Conservation (phyloP, 2,888 invertebrate genomes). For the Drosophila pegasa region DNA sequence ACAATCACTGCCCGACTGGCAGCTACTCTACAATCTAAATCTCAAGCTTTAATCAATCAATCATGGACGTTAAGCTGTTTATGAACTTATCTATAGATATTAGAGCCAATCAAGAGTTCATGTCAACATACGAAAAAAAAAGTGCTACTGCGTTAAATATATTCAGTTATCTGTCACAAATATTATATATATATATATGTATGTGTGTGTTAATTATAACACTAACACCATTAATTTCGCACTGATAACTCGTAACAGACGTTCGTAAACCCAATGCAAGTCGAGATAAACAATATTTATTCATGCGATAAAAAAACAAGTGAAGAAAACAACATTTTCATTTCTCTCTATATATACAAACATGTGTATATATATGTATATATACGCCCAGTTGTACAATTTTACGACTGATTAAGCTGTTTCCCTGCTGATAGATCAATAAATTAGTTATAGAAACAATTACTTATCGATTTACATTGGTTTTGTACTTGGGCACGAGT, state of each 20-base stretch:
- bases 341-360: neutral
- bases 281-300: constrained; percentile 4
- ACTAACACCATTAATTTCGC: constrained; percentile 6
- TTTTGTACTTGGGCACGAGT: neutral
- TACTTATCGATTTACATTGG: neutral
- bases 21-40: neutral
- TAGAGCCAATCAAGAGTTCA: neutral
- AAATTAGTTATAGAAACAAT: neutral
- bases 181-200: neutral
- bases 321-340: neutral
- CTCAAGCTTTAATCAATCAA: neutral
- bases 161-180: constrained; percentile 3
- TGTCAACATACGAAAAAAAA: neutral
- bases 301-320: neutral
- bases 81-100: constrained; percentile 1
- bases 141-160: neutral
- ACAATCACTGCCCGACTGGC: too few species aligned
- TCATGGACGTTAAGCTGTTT: neutral
- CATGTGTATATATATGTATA: neutral
- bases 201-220: constrained; percentile 2
- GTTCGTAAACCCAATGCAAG: neutral
- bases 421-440: neutral
- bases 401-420: neutral
- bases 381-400: neutral
- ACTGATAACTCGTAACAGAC: constrained; percentile 3